Percentiles rank a stretch among this genome's conserved stretches.
phyloP scores from a whole-genome alignment of 2,888 invertebrate species.

The Melinaea marsaeus region DNA sequence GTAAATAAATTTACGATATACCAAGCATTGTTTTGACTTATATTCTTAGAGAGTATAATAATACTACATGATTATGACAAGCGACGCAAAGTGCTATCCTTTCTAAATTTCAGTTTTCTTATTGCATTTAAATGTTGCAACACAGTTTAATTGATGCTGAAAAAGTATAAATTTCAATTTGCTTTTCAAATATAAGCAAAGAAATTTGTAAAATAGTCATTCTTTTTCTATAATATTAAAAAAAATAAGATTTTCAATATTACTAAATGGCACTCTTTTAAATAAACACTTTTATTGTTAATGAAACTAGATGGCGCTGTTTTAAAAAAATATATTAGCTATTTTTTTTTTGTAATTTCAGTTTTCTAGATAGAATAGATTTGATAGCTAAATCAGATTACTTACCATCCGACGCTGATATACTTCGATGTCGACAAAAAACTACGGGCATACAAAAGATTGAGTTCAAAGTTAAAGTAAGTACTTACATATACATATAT shows the following conservation, averaged over 20 bases:
- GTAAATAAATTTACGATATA: too few relatives aligned
- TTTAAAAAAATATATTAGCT: conserved; percentile 3
- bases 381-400: conserved; percentile 81
- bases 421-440: conserved; percentile 85
- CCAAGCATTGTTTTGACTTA: too few relatives aligned
- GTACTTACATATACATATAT: neutral
- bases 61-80: too few relatives aligned
- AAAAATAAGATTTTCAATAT: neutral
- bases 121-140: too few relatives aligned
- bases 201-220: neutral
- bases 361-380: conserved; percentile 85
- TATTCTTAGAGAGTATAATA: too few relatives aligned
- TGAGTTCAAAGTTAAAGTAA: conserved; percentile 82
- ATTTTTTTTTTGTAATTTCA: conserved; percentile 50
- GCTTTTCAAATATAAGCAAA: too few relatives aligned
- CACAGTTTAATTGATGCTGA: too few relatives aligned
- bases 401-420: conserved; percentile 85
- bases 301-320: conserved; percentile 11
- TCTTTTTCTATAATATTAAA: neutral
- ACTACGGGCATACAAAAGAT: conserved; percentile 87
- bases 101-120: too few relatives aligned
- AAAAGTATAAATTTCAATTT: too few relatives aligned
- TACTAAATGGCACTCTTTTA: neutral
- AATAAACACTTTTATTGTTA: neutral
- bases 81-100: too few relatives aligned